These are phyloP conservation scores for Drosophila nr. fundita DNA, from an alignment of 2,888 invertebrate species.

Conservation along the genomic window DNA sequence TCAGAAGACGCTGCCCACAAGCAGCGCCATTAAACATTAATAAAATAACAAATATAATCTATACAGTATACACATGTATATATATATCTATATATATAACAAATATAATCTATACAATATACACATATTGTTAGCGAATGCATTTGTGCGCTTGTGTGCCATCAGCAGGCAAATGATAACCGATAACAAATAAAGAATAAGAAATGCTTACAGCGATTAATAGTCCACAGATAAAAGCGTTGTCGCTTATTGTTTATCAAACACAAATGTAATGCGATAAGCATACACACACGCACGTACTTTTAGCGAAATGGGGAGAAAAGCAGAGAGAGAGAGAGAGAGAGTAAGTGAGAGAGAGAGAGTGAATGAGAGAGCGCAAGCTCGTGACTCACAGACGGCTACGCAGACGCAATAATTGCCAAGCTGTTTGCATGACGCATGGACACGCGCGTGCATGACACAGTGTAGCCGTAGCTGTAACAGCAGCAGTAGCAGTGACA, in stretches of 20 bases:
- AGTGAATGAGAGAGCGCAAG: constrained; percentile 14
- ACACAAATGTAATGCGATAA: constrained; percentile 34
- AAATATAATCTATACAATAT: constrained; percentile 8
- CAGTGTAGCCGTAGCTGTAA: constrained; percentile 1
- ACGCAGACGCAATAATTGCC: constrained; percentile 58
- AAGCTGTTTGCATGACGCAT: constrained; percentile 47
- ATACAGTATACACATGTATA: background rate
- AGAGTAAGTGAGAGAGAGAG: constrained; percentile 2
- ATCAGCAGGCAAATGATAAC: constrained; percentile 33
- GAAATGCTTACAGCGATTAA: constrained; percentile 27
- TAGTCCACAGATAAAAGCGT: constrained; percentile 21
- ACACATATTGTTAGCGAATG: constrained; percentile 18
- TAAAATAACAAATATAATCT: constrained; percentile 19
- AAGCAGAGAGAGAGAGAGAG: background rate
- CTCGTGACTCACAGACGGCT: constrained; percentile 50
- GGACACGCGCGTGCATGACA: constrained; percentile 31
- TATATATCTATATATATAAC: background rate
- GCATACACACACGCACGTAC: constrained; percentile 8
- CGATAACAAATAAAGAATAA: constrained; percentile 18
- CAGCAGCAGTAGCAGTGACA: constrained; percentile 7
- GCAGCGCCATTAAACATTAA: constrained; percentile 31
- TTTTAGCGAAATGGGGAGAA: constrained; percentile 16
- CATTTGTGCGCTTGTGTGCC: constrained; percentile 8
- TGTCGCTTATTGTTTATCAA: constrained; percentile 31
- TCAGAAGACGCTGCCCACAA: constrained; percentile 28